Percentiles rank a stretch among this genome's conserved stretches.
These are phyloP conservation scores for Brenthis hecate DNA, from an alignment of 2,888 invertebrate species.

Conservation along the genomic window DNA sequence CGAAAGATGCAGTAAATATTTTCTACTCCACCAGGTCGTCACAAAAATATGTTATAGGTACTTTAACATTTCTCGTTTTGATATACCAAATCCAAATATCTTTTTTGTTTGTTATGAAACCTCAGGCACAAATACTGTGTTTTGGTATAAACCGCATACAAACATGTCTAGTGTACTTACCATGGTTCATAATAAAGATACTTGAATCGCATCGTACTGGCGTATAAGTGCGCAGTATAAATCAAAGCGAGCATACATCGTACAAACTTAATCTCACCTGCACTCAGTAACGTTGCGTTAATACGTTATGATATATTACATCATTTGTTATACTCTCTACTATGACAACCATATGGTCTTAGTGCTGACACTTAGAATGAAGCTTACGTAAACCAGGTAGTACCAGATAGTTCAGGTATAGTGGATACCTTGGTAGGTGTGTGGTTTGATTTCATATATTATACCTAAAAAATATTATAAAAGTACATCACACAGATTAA, in stretches of 20 bases:
- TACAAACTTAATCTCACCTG: slow-evolving; percentile 61
- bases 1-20: no score
- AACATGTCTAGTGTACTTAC: neutral
- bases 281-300: slow-evolving; percentile 48
- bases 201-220: slow-evolving; percentile 29
- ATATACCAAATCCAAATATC: no score
- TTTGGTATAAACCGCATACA: neutral
- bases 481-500: no score
- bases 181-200: slow-evolving; percentile 46
- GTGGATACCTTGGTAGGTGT: no score
- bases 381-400: slow-evolving; percentile 10
- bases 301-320: slow-evolving; percentile 69
- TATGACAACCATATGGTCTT: slow-evolving; percentile 28
- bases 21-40: no score
- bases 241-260: slow-evolving; percentile 57
- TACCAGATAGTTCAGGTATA: neutral
- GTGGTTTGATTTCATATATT: no score
- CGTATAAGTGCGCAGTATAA: slow-evolving; percentile 50
- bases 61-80: no score
- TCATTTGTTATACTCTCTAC: slow-evolving; percentile 56
- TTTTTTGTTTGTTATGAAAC: neutral
- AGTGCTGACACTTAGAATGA: slow-evolving; percentile 24
- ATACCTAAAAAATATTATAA: no score
- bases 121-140: neutral
- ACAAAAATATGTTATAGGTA: no score